Evolutionary conservation across 2,797 vertebrate genomes (phyloP), one percentile per base, ranked within the genome.

Genomic region (Cyprinodon diabolis): DNA sequence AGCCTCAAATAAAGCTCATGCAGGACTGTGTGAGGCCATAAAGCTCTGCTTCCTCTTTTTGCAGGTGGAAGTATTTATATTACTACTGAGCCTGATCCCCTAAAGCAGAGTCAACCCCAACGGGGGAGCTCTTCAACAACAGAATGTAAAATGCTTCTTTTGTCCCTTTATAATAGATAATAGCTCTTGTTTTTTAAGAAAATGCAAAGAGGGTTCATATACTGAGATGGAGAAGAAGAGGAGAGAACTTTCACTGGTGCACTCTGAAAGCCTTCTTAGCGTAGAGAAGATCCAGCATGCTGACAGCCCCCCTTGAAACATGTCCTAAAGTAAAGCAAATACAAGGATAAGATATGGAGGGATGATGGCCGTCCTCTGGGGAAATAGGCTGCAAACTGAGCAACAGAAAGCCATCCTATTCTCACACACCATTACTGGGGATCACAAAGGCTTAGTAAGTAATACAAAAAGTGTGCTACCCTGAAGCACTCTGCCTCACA

Each of bases 21-120:
- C 84, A 79, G 84, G 81, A 80, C 74, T 77, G 80, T 49, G 73
- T 63, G 63, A 71, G 77, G 79, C 70, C 81, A 90, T 91, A 90
- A 90, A 91, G 92, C 87, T 90, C 77, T 82, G 75, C 88, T 92
- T 92, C 92, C 91, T 89, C 89, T 91, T 92, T 92, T 78, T 88
- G 83, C 85, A 93, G 90, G 91, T 90, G 85, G 81, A 84, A 43
- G 51, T 79, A 83, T 83, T 83, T 81, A 68, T 76, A 65, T 86
- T 69, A 43, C 72, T 70, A 47, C 72, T 65, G 75, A 74, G 78
- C 48, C 48, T 47, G 74, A 73, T 84, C 79, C 71, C 77, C 71
- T 25, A 21, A 68, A 84, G 83, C 77, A 60, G n/a, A 74, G 78
- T 80, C 78, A 73, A 86, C 80, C 84, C 78, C 78, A 30, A 37